phyloP scores from a whole-genome alignment of 2,888 invertebrate genomes.

The Cephus runcator region DNA sequence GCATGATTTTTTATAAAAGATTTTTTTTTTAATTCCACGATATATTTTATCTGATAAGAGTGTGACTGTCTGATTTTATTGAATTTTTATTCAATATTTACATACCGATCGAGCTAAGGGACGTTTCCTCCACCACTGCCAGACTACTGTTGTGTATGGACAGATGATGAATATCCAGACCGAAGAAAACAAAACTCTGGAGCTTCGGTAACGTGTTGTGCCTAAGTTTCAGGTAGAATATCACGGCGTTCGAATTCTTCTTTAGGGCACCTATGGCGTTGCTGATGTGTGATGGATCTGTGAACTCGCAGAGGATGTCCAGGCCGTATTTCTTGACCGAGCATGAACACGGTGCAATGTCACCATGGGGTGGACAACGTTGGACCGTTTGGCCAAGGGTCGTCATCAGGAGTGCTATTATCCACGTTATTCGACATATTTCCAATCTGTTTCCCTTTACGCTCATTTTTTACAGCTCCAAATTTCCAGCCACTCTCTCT shows the following conservation, averaged over 20 bases:
- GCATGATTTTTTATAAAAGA: neutral
- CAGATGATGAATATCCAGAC: constrained; percentile 87
- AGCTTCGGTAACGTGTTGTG: constrained; percentile 88
- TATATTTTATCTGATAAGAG: too few species aligned
- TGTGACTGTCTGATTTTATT: neutral
- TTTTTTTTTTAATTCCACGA: too few species aligned
- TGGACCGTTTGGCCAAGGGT: constrained; percentile 67
- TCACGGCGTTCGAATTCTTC: constrained; percentile 79
- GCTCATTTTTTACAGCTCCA: constrained; percentile 6
- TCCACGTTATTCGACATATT: constrained; percentile 31
- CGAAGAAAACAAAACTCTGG: constrained; percentile 87
- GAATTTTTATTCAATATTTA: neutral
- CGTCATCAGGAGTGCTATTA: constrained; percentile 31
- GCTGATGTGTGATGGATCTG: constrained; percentile 81
- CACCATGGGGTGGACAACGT: constrained; percentile 80
- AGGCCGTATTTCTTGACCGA: constrained; percentile 88
- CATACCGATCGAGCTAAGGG: constrained; percentile 87
- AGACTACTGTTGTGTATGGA: constrained; percentile 90
- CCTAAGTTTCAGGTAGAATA: constrained; percentile 88
- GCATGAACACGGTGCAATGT: constrained; percentile 85
- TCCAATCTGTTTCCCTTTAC: constrained; percentile 10
- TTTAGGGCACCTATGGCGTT: constrained; percentile 86
- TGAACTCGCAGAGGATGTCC: constrained; percentile 89
- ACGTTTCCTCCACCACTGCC: constrained; percentile 87
- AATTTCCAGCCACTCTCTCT: neutral